phyloP scores from a whole-genome alignment of 92 coral and sea anemone genomes.

The Porites lobata region DNA sequence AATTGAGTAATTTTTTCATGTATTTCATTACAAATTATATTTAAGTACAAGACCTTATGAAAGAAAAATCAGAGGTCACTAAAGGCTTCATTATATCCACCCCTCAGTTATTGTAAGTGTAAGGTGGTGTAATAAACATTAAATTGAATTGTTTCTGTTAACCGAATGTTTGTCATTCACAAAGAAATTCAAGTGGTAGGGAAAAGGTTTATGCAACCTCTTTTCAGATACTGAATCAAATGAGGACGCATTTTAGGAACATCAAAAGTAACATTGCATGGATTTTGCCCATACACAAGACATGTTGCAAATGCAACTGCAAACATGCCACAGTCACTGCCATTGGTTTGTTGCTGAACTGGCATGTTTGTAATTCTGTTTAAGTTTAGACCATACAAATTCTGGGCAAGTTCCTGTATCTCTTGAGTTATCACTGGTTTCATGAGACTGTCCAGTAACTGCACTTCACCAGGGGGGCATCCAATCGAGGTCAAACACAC shows the following conservation, averaged over 20 bases:
- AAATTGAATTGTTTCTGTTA: too few relatives aligned
- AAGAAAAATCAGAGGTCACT: not conserved
- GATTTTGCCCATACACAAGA: not conserved
- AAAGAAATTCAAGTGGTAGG: too few relatives aligned
- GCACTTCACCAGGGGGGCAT: constrained; percentile 49
- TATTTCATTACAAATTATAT: too few relatives aligned
- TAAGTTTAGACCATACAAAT: constrained; percentile 44
- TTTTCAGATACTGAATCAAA: not conserved
- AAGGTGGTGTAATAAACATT: constrained; percentile 1
- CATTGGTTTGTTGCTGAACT: too few relatives aligned
- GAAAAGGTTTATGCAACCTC: constrained; percentile 39
- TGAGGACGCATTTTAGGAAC: constrained; percentile 4
- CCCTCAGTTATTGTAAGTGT: not conserved
- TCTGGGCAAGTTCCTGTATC: constrained; percentile 15
- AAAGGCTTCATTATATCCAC: too few relatives aligned
- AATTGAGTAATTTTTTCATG: too few relatives aligned
- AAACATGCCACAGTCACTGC: not conserved
- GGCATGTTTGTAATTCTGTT: not conserved
- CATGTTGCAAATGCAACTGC: constrained; percentile 1
- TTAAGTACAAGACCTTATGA: too few relatives aligned
- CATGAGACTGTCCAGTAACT: constrained; percentile 30
- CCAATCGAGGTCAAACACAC: constrained; percentile 65
- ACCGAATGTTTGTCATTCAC: too few relatives aligned
- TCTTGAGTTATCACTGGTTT: constrained; percentile 31
- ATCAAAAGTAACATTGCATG: not conserved